phyloP scores from a whole-genome alignment of 2,888 invertebrate species.

The Volucella bombylans region DNA sequence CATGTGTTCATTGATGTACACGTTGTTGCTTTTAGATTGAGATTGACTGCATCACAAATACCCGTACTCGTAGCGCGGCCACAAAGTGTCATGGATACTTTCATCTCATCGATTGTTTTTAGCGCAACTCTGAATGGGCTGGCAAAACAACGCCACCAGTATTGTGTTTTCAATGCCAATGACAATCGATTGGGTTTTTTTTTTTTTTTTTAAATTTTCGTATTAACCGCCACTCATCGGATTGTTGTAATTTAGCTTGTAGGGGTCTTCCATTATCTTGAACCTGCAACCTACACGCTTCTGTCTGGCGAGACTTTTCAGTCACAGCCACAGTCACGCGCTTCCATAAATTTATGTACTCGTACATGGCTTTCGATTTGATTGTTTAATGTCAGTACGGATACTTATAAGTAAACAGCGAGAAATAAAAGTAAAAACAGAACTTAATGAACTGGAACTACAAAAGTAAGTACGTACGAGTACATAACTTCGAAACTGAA shows the following conservation, averaged over 20 bases:
- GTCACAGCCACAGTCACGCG: slow-evolving; percentile 1
- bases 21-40: slow-evolving; percentile 14
- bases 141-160: slow-evolving; percentile 2
- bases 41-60: slow-evolving; percentile 3
- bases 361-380: no score
- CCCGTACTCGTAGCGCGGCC: not conserved
- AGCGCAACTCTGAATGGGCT: not conserved
- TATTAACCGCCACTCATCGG: slow-evolving; percentile 27
- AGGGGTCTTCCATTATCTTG: slow-evolving; percentile 47
- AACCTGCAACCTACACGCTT: slow-evolving; percentile 36
- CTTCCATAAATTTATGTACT: not conserved
- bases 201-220: not conserved
- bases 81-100: slow-evolving; percentile 1
- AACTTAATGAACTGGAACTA: no score
- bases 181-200: slow-evolving; percentile 20
- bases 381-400: no score
- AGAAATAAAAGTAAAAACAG: no score
- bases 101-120: slow-evolving; percentile 44
- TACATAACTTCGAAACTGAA: no score
- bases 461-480: no score
- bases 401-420: no score
- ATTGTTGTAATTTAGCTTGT: slow-evolving; percentile 19
- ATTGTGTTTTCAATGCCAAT: slow-evolving; percentile 53
- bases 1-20: slow-evolving; percentile 6
- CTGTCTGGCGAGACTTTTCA: slow-evolving; percentile 19